These are phyloP conservation scores for Anagrus nilaparvatae DNA, from an alignment of 1,140 invertebrate genomes.

Conservation along the genomic window DNA sequence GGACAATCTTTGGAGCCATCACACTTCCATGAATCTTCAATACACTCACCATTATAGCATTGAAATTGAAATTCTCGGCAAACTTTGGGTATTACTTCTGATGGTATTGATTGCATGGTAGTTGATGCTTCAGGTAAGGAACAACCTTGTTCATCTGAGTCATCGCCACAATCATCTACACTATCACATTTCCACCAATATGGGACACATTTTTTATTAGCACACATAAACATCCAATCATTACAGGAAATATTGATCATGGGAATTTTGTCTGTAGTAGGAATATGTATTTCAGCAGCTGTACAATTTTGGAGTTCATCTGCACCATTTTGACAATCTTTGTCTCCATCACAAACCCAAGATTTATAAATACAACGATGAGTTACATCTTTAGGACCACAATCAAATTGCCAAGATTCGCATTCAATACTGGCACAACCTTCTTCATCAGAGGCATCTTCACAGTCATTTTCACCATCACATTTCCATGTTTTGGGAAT, in stretches of 20 bases:
- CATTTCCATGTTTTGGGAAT: conserved; percentile 49
- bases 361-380: conserved; percentile 35
- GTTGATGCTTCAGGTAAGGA: conserved; percentile 23
- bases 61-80: conserved; percentile 61
- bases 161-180: conserved; percentile 68
- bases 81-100: conserved; percentile 26
- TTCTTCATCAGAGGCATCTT: conserved; percentile 29
- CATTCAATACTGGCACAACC: conserved; percentile 35
- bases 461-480: conserved; percentile 47
- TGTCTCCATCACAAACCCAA: conserved; percentile 64
- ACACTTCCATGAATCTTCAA: conserved; percentile 66
- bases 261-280: conserved; percentile 25
- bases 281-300: conserved; percentile 19
- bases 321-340: conserved; percentile 53
- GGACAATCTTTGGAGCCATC: conserved; percentile 67
- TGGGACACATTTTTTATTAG: conserved; percentile 69
- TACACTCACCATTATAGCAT: conserved; percentile 64
- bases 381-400: conserved; percentile 22
- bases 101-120: conserved; percentile 19
- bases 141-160: conserved; percentile 66
- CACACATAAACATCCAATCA: conserved; percentile 66
- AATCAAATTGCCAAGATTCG: conserved; percentile 41
- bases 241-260: conserved; percentile 47
- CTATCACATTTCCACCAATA: conserved; percentile 70
- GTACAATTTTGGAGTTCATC: conserved; percentile 61